These are phyloP conservation scores for Tragelaphus buxtoni DNA, from an alignment of 2,113 vertebrate genomes.

Conservation along the genomic window DNA sequence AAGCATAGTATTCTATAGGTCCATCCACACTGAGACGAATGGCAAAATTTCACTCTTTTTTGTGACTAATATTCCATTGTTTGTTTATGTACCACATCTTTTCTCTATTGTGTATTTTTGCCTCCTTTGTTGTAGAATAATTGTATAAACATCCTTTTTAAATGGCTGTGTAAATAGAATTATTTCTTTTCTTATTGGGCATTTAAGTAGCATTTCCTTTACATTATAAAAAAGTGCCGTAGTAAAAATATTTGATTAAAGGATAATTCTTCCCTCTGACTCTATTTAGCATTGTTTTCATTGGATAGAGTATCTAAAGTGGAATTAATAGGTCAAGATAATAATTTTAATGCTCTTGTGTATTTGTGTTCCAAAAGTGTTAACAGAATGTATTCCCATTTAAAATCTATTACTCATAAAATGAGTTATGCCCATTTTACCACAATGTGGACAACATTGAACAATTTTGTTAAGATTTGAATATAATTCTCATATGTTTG, in stretches of 20 bases:
- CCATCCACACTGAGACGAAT: neutral
- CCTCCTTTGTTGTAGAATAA: neutral
- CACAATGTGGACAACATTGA: neutral
- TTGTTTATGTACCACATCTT: neutral
- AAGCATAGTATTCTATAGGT: neutral
- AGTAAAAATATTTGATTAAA: neutral
- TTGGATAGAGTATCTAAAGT: neutral
- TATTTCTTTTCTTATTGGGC: neutral
- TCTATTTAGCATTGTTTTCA: constrained; percentile 5
- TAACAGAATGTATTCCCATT: neutral
- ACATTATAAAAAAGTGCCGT: neutral
- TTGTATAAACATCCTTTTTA: neutral
- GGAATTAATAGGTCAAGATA: neutral
- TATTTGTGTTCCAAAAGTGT: constrained; percentile 7
- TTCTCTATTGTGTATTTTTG: neutral
- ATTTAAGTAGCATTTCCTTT: neutral
- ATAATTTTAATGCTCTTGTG: neutral
- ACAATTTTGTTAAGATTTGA: neutral
- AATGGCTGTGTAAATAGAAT: neutral
- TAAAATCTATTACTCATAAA: neutral
- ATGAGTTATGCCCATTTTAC: neutral
- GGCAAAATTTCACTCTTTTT: neutral
- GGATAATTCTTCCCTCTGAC: neutral
- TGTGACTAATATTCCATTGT: neutral
- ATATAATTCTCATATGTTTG: neutral